Percentiles rank a stretch among this genome's conserved stretches.
Conservation (phyloP, 2,113 vertebrate species). For the Phaetusa simplex region DNA sequence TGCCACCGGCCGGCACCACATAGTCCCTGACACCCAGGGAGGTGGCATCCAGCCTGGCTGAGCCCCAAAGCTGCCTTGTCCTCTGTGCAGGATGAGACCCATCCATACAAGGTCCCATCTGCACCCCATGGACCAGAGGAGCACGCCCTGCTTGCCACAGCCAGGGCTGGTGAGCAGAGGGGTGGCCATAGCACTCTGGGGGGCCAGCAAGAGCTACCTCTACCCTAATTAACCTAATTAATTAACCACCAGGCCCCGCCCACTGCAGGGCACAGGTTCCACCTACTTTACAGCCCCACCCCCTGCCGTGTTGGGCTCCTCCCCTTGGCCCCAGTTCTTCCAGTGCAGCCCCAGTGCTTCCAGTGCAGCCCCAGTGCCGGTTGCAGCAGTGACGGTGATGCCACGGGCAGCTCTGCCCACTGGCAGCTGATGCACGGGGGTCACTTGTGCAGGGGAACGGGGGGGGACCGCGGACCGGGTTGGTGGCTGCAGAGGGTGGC, state of each 20-base stretch:
- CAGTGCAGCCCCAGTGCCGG: not conserved
- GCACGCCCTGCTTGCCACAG: fast-evolving
- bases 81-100: not conserved
- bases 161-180: fast-evolving
- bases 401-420: fast-evolving
- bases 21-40: fast-evolving
- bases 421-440: not conserved
- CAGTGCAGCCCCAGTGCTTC: not conserved
- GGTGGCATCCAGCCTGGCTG: not conserved
- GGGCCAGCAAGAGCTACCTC: not conserved
- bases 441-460: not conserved
- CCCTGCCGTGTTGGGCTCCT: not conserved
- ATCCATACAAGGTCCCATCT: too few species aligned
- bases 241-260: not conserved
- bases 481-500: not conserved
- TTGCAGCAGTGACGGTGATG: too few species aligned
- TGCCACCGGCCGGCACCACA: fast-evolving
- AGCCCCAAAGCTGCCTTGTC: not conserved
- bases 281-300: not conserved
- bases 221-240: not conserved
- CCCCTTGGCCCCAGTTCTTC: not conserved
- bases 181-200: fast-evolving
- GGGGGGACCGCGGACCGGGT: fast-evolving
- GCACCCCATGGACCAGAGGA: not conserved
- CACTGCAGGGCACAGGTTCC: not conserved